Evolutionary conservation across 64 coral and sea anemone genomes (phyloP), one percentile per base, ranked within the genome.

Genomic region (Hydrozoanthus tunicans): DNA sequence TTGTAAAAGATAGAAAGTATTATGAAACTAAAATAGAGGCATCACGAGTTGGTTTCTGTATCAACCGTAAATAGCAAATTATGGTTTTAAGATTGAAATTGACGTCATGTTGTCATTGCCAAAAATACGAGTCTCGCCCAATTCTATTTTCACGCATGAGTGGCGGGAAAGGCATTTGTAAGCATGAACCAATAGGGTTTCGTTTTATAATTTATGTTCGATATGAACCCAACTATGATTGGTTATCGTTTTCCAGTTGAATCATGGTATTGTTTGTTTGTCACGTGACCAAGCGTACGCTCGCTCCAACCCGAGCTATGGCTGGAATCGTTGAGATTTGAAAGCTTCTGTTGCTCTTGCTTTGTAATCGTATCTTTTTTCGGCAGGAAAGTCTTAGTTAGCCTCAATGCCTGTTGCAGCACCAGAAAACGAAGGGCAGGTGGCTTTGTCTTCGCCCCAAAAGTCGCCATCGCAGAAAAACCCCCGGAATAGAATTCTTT

Each of bases 401-500:
- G 11, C 55, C 5, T 59, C 69, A 56, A 88, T 88, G 84, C 84
- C 84, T 32, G 84, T 88, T 6, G 84, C 84, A 56, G 53, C 84
- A 6, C 4, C 68, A 88, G 84, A 74, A 74, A 88, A 20, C 11
- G 84, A 88, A 17, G 84, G 84, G 24, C 68, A 88, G 8, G 84
- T 73, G 55, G 84, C 84, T 55, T 74, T 67, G 5, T 74, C 84
- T 12, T 88, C 84, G 56, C 69, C 84, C 58, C 69, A 74, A 43
- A 88, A 75, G 10, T 88, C 84, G 25, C 84, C 84, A 13, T 74
- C 84, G 20, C 69, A 74, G 69, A 88, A 88, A 61, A 88, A 70
- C 61, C 84, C 74, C 32, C 69, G 84, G 68, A 88, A 88, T 74
- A 70, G 84, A 88, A 88, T 88, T 74, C 84, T 88, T 3, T 88